Base-by-base conservation (phyloP, 2,888 invertebrate species). In the Oscheius onirici region DNA sequence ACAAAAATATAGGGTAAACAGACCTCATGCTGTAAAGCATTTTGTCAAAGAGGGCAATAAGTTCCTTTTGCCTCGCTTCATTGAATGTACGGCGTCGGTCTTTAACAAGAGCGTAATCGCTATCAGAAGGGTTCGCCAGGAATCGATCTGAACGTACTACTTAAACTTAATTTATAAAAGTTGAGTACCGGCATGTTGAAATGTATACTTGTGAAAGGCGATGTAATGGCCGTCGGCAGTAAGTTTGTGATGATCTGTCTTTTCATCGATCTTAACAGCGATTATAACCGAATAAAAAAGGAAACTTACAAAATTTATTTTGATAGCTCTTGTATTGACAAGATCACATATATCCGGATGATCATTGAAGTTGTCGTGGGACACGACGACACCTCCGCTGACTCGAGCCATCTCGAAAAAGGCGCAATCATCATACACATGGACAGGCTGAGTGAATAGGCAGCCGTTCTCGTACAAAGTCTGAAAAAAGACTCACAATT, bases 201-300 rank as follows among this genome's bases (percentile, higher is more conserved):
- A 20, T 43, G 8, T 22, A 34, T 58, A 57, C 10, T 2, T 22
- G 49, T 58, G 49, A 17, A 22, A 46, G 22, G 58, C 69, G 10
- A 69, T 41, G 43, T 69, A 69, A n/a, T 69, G 69, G 1, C 69
- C 69, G 20, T 69, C 60, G 11, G 17, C 49, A n/a, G 69, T 69
- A 34, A 55, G 24, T 20, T 44, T 55, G 40, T 68, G 68, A n/a
- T n/a, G n/a, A n/a, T n/a, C n/a, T n/a, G n/a, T n/a, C n/a, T n/a
- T n/a, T n/a, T n/a, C n/a, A n/a, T n/a, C n/a, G n/a, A n/a, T n/a
- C n/a, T n/a, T n/a, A n/a, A n/a, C n/a, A n/a, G n/a, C n/a, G n/a
- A n/a, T n/a, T n/a, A n/a, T n/a, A n/a, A n/a, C n/a, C n/a, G n/a
- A n/a, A n/a, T n/a, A n/a, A n/a, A n/a, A n/a, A n/a, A n/a, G n/a